These are phyloP conservation scores for Bradynema listronoti DNA, from an alignment of 1,140 invertebrate species.

Conservation along the genomic window DNA sequence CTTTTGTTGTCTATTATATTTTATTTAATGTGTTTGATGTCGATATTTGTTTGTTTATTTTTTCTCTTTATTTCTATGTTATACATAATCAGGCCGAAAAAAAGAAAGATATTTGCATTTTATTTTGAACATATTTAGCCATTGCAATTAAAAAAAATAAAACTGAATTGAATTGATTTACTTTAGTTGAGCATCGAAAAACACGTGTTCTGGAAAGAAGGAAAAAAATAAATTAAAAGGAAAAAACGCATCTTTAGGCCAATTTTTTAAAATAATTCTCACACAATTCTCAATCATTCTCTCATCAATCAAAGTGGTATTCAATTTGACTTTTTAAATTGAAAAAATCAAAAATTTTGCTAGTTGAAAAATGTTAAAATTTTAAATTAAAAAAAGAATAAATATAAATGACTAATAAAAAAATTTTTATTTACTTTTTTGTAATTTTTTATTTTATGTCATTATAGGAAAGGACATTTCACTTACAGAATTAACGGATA, in stretches of 20 bases:
- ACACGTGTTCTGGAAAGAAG: too few species aligned
- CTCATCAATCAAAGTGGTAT: not conserved
- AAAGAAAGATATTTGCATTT: too few species aligned
- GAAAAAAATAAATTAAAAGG: not conserved
- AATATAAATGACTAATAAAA: too few species aligned
- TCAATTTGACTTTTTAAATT: not conserved
- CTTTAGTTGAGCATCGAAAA: too few species aligned
- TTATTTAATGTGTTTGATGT: too few species aligned
- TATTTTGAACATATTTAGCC: not conserved
- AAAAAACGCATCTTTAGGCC: not conserved
- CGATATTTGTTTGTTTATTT: too few species aligned
- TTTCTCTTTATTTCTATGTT: too few species aligned
- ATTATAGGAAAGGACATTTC: not conserved
- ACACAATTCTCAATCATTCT: not conserved
- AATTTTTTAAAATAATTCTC: not conserved
- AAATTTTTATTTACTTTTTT: not conserved
- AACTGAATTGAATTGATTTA: not conserved
- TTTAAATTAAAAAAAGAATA: too few species aligned
- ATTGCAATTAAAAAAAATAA: not conserved
- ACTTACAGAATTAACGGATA: conserved; percentile 1
- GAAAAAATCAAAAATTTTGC: not conserved
- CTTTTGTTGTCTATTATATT: too few species aligned
- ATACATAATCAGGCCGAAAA: too few species aligned
- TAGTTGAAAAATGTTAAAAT: too few species aligned
- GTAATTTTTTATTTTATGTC: too few species aligned